phyloP scores from a whole-genome alignment of 2,888 invertebrate species.

The Pinctada fucata region DNA sequence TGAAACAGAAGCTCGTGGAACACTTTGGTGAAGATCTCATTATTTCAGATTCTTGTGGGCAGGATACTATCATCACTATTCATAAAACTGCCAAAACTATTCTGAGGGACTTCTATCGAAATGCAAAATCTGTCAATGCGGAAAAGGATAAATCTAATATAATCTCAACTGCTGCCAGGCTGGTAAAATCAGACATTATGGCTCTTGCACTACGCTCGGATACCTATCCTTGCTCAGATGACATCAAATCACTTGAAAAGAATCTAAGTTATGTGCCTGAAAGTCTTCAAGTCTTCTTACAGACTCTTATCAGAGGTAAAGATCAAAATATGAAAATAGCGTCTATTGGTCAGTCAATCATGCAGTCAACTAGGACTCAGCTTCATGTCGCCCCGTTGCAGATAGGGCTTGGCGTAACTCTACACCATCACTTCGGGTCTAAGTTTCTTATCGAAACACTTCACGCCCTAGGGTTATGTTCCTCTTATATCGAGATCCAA shows the following conservation, averaged over 20 bases:
- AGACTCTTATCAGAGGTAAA: slow-evolving; percentile 34
- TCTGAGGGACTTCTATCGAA: slow-evolving; percentile 3
- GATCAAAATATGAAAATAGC: slow-evolving; percentile 38
- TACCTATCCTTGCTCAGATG: slow-evolving; percentile 41
- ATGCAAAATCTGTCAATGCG: neutral
- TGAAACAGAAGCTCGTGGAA: no score
- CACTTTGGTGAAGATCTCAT: no score
- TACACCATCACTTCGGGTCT: slow-evolving; percentile 51
- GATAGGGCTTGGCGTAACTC: slow-evolving; percentile 49
- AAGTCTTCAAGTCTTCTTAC: slow-evolving; percentile 30
- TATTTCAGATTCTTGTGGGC: no score
- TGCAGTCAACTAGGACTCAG: slow-evolving; percentile 45
- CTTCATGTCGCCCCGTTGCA: slow-evolving; percentile 49
- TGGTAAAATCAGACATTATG: slow-evolving; percentile 55
- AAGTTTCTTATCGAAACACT: slow-evolving; percentile 55
- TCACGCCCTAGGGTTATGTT: slow-evolving; percentile 49
- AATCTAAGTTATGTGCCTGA: slow-evolving; percentile 41
- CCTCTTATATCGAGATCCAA: slow-evolving; percentile 49
- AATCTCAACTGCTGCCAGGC: slow-evolving; percentile 57
- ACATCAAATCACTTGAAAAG: slow-evolving; percentile 31
- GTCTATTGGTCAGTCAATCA: slow-evolving; percentile 50
- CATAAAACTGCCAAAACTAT: neutral
- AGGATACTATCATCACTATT: no score
- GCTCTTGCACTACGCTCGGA: slow-evolving; percentile 26
- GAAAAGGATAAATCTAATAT: slow-evolving; percentile 6